These are phyloP conservation scores for Deroplatys truncata DNA, from an alignment of 2,888 invertebrate genomes.

Conservation along the genomic window DNA sequence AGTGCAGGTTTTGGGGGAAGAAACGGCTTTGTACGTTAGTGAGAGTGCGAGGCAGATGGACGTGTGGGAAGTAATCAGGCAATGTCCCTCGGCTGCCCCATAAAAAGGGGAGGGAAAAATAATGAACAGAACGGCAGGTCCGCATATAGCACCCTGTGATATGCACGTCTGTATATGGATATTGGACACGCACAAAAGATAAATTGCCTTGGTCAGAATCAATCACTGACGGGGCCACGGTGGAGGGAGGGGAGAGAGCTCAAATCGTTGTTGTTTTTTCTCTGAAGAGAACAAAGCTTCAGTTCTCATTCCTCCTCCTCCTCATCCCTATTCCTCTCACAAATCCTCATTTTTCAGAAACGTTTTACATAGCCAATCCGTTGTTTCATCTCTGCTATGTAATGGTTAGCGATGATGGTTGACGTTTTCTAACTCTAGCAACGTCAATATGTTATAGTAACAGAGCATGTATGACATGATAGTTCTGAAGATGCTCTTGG, in stretches of 20 bases:
- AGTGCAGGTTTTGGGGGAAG: background rate
- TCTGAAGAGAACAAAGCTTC: constrained; percentile 2
- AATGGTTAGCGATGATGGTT: background rate
- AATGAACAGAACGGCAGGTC: background rate
- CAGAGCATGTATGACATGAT: too few relatives aligned
- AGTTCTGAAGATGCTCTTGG: too few relatives aligned
- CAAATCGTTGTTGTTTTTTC: constrained; percentile 4
- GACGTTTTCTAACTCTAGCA: too few relatives aligned
- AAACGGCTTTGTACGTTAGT: too few relatives aligned
- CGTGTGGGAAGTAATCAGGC: background rate
- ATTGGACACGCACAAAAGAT: constrained; percentile 11
- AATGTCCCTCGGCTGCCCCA: background rate
- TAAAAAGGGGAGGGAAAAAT: background rate
- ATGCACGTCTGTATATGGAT: background rate
- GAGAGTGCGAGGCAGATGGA: background rate
- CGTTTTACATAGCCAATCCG: background rate
- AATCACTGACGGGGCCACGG: constrained; percentile 1
- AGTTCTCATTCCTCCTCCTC: background rate
- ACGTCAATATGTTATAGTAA: too few relatives aligned
- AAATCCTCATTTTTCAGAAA: background rate
- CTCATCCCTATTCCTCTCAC: background rate
- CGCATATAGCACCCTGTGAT: background rate
- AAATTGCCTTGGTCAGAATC: constrained; percentile 11
- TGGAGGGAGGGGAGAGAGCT: background rate
- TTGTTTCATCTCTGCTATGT: background rate